Evolutionary conservation across 2,888 invertebrate genomes (phyloP), one percentile per base, ranked within the genome.

Genomic region (Homarus gammarus): DNA sequence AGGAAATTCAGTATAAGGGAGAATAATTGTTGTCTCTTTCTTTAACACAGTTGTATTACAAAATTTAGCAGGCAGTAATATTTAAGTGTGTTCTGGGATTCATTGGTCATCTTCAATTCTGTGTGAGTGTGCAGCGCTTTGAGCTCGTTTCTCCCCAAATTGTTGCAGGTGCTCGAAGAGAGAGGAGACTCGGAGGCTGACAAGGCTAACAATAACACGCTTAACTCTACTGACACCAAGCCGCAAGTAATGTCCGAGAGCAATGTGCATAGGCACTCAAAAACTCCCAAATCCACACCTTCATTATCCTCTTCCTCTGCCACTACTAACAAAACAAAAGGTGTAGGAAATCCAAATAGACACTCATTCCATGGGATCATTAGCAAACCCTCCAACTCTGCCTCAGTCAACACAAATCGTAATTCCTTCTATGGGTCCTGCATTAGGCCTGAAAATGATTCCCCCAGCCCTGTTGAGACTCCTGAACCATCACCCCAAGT

Each of bases 201-300:
- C 90, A 90, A 49, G 85, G 90, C 82, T 82, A 90, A 90, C 79
- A 90, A 90, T 90, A 90, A 90, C 83, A 90, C 90, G 75, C 82
- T 86, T 82, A 90, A 87, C 77, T 49, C 90, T 68, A 73, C 81
- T 83, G 88, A 89, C 84, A 81, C 68, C 85, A 84, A 89, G 89
- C 70, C 77, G 73, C 86, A 86, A 85, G 82, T 90, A 90, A 90
- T 90, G 83, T 77, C 90, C 73, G 44, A 85, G 49, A 73, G 61
- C 70, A 68, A 44, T 77, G 70, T 78, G 83, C 77, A 90, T 86
- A 90, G 81, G 79, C 64, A 40, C 56, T 75, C 89, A 44, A 79
- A 72, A 64, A 83, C 83, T 83, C 75, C 68, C 78, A 75, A 68
- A 56, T 40, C 75, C 73, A 27, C 78, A 38, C 36, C 89, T 38